Conservation (phyloP, 2,113 vertebrate species). For the Oncorhynchus masou region DNA sequence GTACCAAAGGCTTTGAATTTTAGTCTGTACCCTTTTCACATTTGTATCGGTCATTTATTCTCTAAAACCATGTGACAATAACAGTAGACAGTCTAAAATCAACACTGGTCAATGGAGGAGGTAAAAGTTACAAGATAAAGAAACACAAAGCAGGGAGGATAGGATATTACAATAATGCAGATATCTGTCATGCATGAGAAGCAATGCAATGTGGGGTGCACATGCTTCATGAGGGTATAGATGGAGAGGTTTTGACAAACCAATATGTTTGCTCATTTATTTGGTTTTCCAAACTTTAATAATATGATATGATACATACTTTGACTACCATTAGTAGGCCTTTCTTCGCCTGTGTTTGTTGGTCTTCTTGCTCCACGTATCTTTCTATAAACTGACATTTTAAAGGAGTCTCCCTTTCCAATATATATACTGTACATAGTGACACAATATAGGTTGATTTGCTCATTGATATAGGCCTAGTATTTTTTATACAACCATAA, state of each 20-base stretch:
- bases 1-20: not conserved
- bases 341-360: not conserved
- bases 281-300: not conserved
- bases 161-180: slow-evolving; percentile 17
- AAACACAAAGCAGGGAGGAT: slow-evolving; percentile 23
- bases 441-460: not conserved
- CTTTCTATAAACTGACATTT: not conserved
- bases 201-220: slow-evolving; percentile 4
- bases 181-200: slow-evolving; percentile 45
- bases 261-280: not conserved
- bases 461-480: not conserved
- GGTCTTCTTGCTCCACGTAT: not conserved
- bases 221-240: slow-evolving; percentile 18
- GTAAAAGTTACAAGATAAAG: slow-evolving; percentile 30
- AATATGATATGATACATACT: not conserved
- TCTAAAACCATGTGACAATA: not conserved
- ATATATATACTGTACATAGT: not conserved
- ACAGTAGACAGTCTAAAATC: slow-evolving; percentile 3
- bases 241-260: not conserved
- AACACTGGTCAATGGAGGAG: not conserved
- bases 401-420: too few species aligned
- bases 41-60: slow-evolving; percentile 20
- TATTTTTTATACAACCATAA: slow-evolving; percentile 12
- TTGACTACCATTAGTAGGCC: not conserved
- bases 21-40: not conserved